Base-by-base conservation (phyloP, 2,888 invertebrate genomes). In the Eremobia ochroleuca region DNA sequence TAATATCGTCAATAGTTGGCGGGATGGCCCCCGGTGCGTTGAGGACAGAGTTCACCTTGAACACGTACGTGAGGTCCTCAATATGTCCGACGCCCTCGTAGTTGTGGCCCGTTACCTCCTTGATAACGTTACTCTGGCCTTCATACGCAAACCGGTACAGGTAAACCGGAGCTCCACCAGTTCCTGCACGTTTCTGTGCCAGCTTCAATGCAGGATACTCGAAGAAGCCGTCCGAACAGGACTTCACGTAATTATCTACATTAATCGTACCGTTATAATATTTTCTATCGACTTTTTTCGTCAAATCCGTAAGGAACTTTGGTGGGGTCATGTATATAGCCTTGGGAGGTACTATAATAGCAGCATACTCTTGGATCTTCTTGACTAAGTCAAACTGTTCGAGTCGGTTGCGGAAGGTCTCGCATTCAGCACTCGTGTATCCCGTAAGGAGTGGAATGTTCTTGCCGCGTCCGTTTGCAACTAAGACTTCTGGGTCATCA, bases 11-110 rank as follows among this genome's bases (percentile, higher is more conserved):
- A 18, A 55, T 83, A 4, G 86, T 70, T 1, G 90, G 87, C 11
- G 88, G 86, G 25, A 79, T 81, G 25, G 90, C 87, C 1, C 79
- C 75, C 15, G 88, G 83, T 2, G 77, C 55, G 0, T 85, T 88
- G 43, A 92, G 77, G 73, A 93, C 85, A 2, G 94, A 92, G 85
- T 95, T 95, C 2, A 91, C 90, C 70, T 91, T 91, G 83, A 97
- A 97, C 18, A 97, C 87, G 82, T 97, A 97, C 1, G 97, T 97
- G 89, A 97, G 87, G 89, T 97, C 97, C 87, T 97, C 97, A 2
- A 97, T 95, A 81, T 97, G 97, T n/a, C 96, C 97, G 8, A 97
- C 97, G 15, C 97, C 97, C 0, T 93, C 92, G 61, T 96, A 94
- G 1, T 93, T 90, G 34, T 96, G 82, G 77, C 93, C 93, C 13